Conservation (phyloP, 2,797 vertebrate species). For the Hippopotamyrus pictus region DNA sequence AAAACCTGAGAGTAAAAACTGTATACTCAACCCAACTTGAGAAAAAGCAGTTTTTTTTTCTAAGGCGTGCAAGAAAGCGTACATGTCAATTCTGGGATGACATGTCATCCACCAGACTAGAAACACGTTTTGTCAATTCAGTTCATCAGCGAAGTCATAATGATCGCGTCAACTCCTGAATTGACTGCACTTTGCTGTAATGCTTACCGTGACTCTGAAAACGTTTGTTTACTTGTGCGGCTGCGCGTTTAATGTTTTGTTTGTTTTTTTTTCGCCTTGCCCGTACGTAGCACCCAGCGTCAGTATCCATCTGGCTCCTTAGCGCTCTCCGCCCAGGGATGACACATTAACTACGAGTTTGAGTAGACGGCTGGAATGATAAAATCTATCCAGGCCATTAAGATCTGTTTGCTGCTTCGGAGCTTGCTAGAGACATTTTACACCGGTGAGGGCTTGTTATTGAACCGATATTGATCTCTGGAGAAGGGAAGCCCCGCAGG, state of each 20-base stretch:
- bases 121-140: background rate
- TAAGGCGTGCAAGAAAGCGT: background rate
- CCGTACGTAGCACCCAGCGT: background rate
- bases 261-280: background rate
- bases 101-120: background rate
- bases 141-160: background rate
- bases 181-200: background rate
- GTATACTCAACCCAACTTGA: background rate
- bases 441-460: conserved; percentile 49
- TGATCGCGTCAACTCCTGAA: background rate
- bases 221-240: background rate
- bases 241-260: background rate
- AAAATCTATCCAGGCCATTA: conserved; percentile 32
- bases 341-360: conserved; percentile 8
- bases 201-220: background rate
- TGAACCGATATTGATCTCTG: conserved; percentile 53
- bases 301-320: background rate
- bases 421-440: conserved; percentile 45
- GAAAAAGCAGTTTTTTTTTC: background rate
- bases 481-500: conserved; percentile 39
- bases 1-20: background rate
- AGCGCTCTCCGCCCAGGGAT: background rate
- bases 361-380: conserved; percentile 24
- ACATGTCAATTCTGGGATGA: background rate
- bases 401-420: conserved; percentile 47